phyloP scores from a whole-genome alignment of 2,888 invertebrate genomes.

The Drosophila eohydei region DNA sequence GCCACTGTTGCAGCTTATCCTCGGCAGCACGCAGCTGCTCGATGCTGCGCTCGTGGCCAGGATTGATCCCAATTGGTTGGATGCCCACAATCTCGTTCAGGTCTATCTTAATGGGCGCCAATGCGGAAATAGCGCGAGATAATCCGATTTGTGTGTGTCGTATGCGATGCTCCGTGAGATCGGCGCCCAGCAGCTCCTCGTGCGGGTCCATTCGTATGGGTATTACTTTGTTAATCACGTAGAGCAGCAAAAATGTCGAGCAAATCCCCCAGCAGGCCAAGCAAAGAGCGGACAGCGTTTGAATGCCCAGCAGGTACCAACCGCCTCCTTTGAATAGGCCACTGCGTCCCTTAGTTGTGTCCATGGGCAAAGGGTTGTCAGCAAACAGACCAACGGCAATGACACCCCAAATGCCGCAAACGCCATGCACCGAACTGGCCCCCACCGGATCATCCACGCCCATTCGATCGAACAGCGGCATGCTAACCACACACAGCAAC shows the following conservation, averaged over 20 bases:
- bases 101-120: conserved; percentile 88
- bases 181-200: conserved; percentile 95
- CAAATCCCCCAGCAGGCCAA: conserved; percentile 90
- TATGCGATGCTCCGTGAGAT: conserved; percentile 94
- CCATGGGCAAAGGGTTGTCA: conserved; percentile 92
- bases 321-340: conserved; percentile 94
- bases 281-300: conserved; percentile 90
- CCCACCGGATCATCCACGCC: conserved; percentile 94
- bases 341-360: conserved; percentile 91
- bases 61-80: conserved; percentile 88
- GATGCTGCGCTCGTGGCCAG: conserved; percentile 86
- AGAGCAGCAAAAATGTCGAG: conserved; percentile 90
- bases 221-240: conserved; percentile 91
- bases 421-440: conserved; percentile 94
- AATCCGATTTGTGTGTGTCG: conserved; percentile 89
- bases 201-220: conserved; percentile 94
- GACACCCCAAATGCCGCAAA: conserved; percentile 90
- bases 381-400: conserved; percentile 94
- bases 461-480: conserved; percentile 91
- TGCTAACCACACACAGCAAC: conserved; percentile 88
- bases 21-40: conserved; percentile 82
- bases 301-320: conserved; percentile 94
- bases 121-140: conserved; percentile 90
- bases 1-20: conserved; percentile 83
- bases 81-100: conserved; percentile 80